These are phyloP conservation scores for Alloscopus bannaensis DNA, from an alignment of 2,888 invertebrate species.

Conservation along the genomic window DNA sequence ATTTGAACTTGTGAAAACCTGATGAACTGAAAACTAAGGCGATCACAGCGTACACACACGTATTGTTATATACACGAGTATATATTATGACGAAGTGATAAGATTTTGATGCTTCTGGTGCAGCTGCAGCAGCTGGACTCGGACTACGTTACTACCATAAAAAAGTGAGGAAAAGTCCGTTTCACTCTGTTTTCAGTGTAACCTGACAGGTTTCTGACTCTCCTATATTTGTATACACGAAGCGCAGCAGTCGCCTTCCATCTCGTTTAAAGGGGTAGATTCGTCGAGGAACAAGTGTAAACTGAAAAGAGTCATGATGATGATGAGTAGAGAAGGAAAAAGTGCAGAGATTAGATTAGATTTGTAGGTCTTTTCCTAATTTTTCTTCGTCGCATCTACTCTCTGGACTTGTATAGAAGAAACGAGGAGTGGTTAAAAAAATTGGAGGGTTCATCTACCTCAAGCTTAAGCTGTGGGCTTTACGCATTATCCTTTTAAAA, in stretches of 20 bases:
- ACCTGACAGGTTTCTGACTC: slow-evolving; percentile 2
- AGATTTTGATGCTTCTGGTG: not conserved
- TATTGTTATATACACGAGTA: too few relatives aligned
- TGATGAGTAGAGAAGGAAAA: not conserved
- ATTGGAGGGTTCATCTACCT: slow-evolving; percentile 1
- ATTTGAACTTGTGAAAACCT: not conserved
- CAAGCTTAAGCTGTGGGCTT: not conserved
- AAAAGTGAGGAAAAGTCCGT: not conserved
- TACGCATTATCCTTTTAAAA: not conserved
- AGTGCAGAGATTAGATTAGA: not conserved
- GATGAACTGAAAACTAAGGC: slow-evolving; percentile 9
- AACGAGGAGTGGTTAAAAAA: not conserved
- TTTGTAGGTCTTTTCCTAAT: slow-evolving; percentile 9
- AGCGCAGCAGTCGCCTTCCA: not conserved
- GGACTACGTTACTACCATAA: not conserved
- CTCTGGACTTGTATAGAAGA: too few relatives aligned
- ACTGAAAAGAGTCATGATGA: not conserved
- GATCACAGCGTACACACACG: not conserved
- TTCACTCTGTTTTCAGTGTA: not conserved
- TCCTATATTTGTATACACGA: slow-evolving; percentile 2
- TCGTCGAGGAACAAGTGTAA: not conserved
- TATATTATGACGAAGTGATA: too few relatives aligned
- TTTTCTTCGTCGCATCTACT: not conserved
- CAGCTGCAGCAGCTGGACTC: slow-evolving; percentile 14
- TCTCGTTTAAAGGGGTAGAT: not conserved